phyloP scores from a whole-genome alignment of 2,113 vertebrate species.

The Mastomys natalensis region DNA sequence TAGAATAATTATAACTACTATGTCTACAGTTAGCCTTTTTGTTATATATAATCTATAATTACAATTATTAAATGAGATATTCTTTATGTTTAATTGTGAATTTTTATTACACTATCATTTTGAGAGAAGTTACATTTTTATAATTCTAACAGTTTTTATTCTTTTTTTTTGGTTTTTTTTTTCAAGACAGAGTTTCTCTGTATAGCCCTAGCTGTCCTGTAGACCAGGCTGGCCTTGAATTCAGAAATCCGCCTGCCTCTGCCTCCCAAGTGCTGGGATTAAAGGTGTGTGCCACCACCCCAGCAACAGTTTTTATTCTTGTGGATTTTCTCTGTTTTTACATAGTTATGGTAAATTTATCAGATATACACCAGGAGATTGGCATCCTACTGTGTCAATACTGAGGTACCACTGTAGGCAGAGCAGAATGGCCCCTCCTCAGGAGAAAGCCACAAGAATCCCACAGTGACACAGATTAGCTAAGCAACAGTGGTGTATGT shows the following conservation, averaged over 20 bases:
- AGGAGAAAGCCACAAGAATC: background rate
- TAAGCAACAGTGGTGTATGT: background rate
- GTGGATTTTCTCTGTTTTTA: conserved; percentile 6
- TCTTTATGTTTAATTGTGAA: conserved; percentile 27
- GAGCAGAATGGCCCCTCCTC: background rate
- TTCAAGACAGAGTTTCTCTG: too few relatives aligned
- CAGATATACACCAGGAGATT: background rate
- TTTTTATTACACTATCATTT: conserved; percentile 19
- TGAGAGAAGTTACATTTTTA: background rate
- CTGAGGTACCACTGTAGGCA: background rate
- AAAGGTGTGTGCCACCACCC: too few relatives aligned
- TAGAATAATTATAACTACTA: background rate
- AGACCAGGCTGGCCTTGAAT: too few relatives aligned
- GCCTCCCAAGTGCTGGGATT: too few relatives aligned
- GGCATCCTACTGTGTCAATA: background rate
- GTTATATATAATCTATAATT: background rate
- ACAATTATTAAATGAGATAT: background rate
- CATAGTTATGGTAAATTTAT: background rate
- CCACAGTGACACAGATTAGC: background rate
- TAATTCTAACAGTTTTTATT: background rate
- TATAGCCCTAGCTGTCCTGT: too few relatives aligned
- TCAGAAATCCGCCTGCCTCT: too few relatives aligned
- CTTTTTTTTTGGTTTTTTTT: too few relatives aligned
- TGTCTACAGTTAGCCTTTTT: conserved; percentile 14
- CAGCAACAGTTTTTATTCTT: too few relatives aligned